These are phyloP conservation scores for Mellivora capensis DNA, from an alignment of 2,113 vertebrate genomes.

Conservation along the genomic window DNA sequence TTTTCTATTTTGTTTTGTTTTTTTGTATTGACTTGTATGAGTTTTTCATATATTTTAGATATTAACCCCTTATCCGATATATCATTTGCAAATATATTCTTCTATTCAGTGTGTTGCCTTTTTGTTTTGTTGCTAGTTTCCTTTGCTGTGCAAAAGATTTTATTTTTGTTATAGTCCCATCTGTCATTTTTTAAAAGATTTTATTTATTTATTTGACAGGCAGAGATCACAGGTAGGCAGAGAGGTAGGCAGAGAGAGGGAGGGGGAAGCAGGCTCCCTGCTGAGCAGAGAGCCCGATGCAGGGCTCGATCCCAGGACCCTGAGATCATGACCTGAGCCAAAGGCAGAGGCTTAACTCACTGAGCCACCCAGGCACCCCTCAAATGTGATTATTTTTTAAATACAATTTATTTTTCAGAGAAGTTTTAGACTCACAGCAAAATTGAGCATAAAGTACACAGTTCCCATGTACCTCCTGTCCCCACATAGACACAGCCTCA, in stretches of 20 bases:
- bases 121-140: neutral
- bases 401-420: neutral
- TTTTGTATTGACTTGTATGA: neutral
- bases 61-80: neutral
- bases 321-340: no score
- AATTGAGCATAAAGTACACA: neutral
- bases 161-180: neutral
- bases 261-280: no score
- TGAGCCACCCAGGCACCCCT: no score
- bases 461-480: neutral
- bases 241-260: no score
- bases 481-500: neutral
- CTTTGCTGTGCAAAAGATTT: neutral
- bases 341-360: no score
- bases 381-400: neutral
- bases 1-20: no score
- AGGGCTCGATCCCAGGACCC: no score
- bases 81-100: neutral
- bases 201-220: no score
- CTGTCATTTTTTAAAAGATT: neutral
- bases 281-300: no score
- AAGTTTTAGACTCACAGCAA: neutral
- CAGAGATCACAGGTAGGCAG: no score
- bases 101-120: neutral
- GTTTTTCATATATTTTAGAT: neutral